Base-by-base conservation (phyloP, 2,888 invertebrate genomes). In the Furcula furcula region DNA sequence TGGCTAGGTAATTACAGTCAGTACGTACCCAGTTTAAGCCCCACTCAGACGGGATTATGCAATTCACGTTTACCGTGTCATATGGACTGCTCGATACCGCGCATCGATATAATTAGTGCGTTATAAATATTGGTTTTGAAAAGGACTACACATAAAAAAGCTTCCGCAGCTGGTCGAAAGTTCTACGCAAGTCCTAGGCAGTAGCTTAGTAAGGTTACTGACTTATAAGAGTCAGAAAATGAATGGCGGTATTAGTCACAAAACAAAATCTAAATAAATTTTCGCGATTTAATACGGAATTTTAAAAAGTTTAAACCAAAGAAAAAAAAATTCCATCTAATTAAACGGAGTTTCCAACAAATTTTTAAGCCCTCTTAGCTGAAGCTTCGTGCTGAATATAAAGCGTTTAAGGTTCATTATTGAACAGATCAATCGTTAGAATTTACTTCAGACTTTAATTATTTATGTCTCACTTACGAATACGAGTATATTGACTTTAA, bases 21-120 rank as follows among this genome's bases (percentile, higher is more conserved):
- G 35, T 35, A 36, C 46, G 34, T 31, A 36, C 36, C 34, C 6
- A 10, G 43, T 14, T 45, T 63, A 65, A 65, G 59, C 62, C 45
- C 53, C 61, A 56, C 68, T 67, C 68, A 70, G 70, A 68, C 70
- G 23, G 65, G 65, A 65, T 68, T 67, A 63, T 30, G 36, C 44
- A 41, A 45, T 44, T 40, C 26, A 13, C 15, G 21, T 15, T 14
- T 5, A n/a, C 10, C 26, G 26, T 26, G 26, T 14, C 4, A 11
- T 13, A 7, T 7, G n/a, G 9, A 21, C 21, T 10, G 2, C 21
- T 5, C 21, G 11, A 12, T 25, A 25, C 7, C n/a, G n/a, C n/a
- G n/a, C n/a, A n/a, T n/a, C n/a, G n/a, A n/a, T n/a, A n/a, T n/a
- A n/a, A n/a, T n/a, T n/a, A n/a, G n/a, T 13, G 12, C 13, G 7